A percentile compares a stretch with the other conserved stretches of the same genome.
Evolutionary conservation across 1,140 invertebrate species (phyloP).

Genomic region (Caenorhabditis inopinata): DNA sequence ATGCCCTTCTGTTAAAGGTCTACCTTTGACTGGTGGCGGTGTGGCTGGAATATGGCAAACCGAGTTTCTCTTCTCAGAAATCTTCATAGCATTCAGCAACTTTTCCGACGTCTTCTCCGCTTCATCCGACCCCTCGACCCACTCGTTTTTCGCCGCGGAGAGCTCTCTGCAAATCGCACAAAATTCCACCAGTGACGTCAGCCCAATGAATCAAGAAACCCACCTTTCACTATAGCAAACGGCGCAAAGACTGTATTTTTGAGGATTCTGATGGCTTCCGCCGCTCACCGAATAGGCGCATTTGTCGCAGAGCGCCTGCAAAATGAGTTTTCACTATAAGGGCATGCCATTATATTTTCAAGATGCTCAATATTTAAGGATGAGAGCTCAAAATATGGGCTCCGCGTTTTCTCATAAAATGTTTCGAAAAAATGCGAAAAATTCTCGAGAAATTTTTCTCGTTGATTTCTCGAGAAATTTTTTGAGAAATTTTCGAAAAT

Average conservation of each 20-base stretch:
- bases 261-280: neutral
- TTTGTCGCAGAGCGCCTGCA: neutral
- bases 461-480: too few species aligned
- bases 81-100: neutral
- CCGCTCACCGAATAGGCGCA: neutral
- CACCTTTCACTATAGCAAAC: constrained; percentile 8
- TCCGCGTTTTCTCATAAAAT: too few species aligned
- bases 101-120: constrained; percentile 3
- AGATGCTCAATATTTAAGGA: too few species aligned
- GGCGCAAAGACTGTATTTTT: neutral
- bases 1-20: too few species aligned
- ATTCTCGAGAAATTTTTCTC: too few species aligned
- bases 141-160: neutral
- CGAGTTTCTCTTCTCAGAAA: neutral
- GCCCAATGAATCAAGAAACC: neutral
- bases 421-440: too few species aligned
- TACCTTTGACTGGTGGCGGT: neutral
- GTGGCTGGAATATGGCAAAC: constrained; percentile 17
- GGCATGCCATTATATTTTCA: too few species aligned
- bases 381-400: too few species aligned
- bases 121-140: constrained; percentile 8
- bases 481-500: too few species aligned
- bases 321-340: neutral
- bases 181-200: too few species aligned
- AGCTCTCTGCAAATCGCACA: constrained; percentile 17